A percentile compares a stretch with the other conserved stretches of the same genome.
Evolutionary conservation across 2,113 vertebrate species (phyloP).

Genomic region (Perca flavescens): DNA sequence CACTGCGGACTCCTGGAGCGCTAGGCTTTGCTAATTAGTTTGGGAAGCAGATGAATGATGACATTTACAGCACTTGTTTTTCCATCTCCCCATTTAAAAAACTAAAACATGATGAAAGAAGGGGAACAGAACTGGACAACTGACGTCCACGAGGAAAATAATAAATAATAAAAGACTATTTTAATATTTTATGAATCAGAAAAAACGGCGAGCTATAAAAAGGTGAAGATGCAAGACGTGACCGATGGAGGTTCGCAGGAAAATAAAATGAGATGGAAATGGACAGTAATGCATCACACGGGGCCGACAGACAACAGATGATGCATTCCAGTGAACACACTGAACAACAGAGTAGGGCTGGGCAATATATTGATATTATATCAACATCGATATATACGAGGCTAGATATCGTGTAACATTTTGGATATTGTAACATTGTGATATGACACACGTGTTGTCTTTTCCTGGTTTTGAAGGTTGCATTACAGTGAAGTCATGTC

Average conservation of each 20-base stretch:
- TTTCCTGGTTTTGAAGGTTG: too few species aligned
- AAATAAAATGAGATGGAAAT: slow-evolving; percentile 52
- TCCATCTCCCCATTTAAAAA: slow-evolving; percentile 69
- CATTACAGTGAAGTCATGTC: too few species aligned
- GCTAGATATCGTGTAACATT: too few species aligned
- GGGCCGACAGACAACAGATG: slow-evolving; percentile 39
- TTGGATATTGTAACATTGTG: too few species aligned
- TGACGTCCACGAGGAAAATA: slow-evolving; percentile 14
- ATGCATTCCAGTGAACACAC: slow-evolving; percentile 64
- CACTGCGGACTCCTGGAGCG: slow-evolving; percentile 35
- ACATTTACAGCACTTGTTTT: slow-evolving; percentile 74
- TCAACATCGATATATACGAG: too few species aligned
- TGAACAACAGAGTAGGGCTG: not conserved
- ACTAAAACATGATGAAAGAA: slow-evolving; percentile 11
- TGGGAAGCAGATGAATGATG: slow-evolving; percentile 78
- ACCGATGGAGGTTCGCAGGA: slow-evolving; percentile 12
- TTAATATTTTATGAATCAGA: not conserved
- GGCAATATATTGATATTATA: too few species aligned
- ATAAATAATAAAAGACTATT: not conserved
- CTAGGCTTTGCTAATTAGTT: slow-evolving; percentile 70
- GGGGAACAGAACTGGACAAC: slow-evolving; percentile 26
- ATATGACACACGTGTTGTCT: too few species aligned
- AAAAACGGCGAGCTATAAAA: slow-evolving; percentile 10
- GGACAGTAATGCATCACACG: slow-evolving; percentile 40
- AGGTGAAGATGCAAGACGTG: slow-evolving; percentile 45